Base-by-base conservation (phyloP, 2,797 vertebrate genomes). In the Distichodus sexfasciatus region DNA sequence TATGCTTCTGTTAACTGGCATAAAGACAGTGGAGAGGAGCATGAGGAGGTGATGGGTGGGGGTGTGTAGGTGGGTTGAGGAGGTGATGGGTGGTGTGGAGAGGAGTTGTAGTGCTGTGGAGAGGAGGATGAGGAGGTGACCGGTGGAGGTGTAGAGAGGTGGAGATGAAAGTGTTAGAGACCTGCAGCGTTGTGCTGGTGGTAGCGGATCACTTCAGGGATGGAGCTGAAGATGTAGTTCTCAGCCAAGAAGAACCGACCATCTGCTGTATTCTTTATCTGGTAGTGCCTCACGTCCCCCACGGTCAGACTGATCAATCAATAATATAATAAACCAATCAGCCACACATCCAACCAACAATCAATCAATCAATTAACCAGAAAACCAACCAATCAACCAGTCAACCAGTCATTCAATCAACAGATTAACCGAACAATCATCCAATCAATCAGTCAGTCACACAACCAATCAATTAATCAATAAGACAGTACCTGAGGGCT, bases 141-240 rank as follows among this genome's bases (percentile, higher is more conserved):
- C 4, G 31, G 4, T 35, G 31, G 31, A 35, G n/a, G n/a, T 35
- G 31, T 35, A 35, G 31, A 4, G 4, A 4, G 31, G 4, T 35
- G 31, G 31, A 0, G 41, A 7, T 10, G 3, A 35, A 17, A 35
- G 44, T n/a, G n/a, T n/a, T 2, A 1, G 35, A 83, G 83, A 96
- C 94, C 94, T 69, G 92, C 94, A 2, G 94, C 94, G 0, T 96
- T 96, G 85, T 94, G 93, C 60, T 91, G 88, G 57, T 95, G 94
- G 79, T 96, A 96, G 31, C 84, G 69, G 0, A 96, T 90, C 55
- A 96, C 77, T 0, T 96, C 94, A 1, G 93, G 90, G 24, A 96
- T 79, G 3, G 92, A 89, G 53, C 12, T 79, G 69, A 96, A 96
- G n/a, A 86, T 67, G 15, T 94, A 87, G 71, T 88, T 94, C 59